Conservation (phyloP, 2,797 vertebrate genomes). For the Pyrrhura leucotis region DNA sequence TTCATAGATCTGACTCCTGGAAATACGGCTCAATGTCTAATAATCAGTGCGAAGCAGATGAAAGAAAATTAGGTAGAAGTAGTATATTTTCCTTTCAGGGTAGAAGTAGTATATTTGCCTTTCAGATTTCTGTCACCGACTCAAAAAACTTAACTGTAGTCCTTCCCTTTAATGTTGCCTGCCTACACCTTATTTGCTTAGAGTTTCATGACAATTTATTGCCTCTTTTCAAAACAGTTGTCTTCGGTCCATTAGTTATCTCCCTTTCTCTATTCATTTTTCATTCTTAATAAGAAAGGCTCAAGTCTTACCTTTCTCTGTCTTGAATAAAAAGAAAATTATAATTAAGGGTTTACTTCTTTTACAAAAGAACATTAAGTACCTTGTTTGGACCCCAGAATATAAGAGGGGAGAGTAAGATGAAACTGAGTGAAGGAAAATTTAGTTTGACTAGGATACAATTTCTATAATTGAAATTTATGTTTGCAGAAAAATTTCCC, state of each 20-base stretch:
- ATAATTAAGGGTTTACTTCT: neutral
- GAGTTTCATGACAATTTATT: neutral
- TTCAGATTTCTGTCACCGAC: neutral
- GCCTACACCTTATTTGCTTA: neutral
- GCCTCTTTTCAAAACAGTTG: neutral
- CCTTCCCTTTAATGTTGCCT: neutral
- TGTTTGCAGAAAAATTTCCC: slow-evolving; percentile 16
- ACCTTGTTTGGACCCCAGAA: neutral
- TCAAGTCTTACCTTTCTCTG: neutral
- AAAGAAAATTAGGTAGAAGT: neutral
- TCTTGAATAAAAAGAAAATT: neutral
- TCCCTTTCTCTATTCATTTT: neutral
- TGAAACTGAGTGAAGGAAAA: slow-evolving; percentile 53
- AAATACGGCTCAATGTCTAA: neutral
- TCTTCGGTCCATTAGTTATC: neutral
- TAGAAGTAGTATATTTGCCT: neutral
- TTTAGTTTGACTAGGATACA: slow-evolving; percentile 30
- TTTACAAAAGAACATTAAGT: neutral
- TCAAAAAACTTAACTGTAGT: neutral
- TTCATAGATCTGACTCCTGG: neutral
- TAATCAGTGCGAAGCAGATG: neutral
- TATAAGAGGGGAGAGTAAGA: neutral
- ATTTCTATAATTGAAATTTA: slow-evolving; percentile 55
- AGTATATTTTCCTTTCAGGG: neutral
- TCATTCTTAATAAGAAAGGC: neutral